A percentile compares a stretch with the other conserved stretches of the same genome.
phyloP scores from a whole-genome alignment of 1,140 invertebrate genomes.

The Camponotus floridanus region DNA sequence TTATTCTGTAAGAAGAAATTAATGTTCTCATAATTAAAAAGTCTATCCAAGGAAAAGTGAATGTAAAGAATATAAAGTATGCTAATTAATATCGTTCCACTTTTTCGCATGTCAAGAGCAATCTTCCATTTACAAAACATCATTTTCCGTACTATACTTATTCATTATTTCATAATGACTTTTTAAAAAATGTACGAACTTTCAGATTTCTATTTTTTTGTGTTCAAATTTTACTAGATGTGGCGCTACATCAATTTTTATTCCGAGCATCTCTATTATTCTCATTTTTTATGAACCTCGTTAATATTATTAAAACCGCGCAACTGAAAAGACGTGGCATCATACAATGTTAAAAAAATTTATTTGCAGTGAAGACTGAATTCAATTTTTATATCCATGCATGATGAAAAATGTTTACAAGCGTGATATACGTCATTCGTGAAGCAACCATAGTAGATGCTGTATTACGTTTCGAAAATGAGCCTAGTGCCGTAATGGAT shows the following conservation, averaged over 20 bases:
- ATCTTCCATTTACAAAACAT: neutral
- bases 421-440: neutral
- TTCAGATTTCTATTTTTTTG: slow-evolving; percentile 15
- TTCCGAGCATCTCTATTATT: neutral
- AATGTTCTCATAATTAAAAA: neutral
- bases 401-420: slow-evolving; percentile 29
- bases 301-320: slow-evolving; percentile 28
- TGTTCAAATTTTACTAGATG: neutral
- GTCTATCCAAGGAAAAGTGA: neutral
- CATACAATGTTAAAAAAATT: neutral
- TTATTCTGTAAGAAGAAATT: neutral
- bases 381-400: neutral
- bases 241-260: neutral
- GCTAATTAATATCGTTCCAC: neutral
- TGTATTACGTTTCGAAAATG: slow-evolving; percentile 7
- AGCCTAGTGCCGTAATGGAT: slow-evolving; percentile 49
- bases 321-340: neutral
- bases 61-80: slow-evolving; percentile 2
- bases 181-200: neutral
- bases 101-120: neutral
- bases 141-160: neutral
- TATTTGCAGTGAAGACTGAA: slow-evolving; percentile 10
- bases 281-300: neutral
- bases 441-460: neutral
- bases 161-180: neutral